Evolutionary conservation across 2,888 invertebrate genomes (phyloP), one percentile per base, ranked within the genome.

Genomic region (Spodoptera exigua): DNA sequence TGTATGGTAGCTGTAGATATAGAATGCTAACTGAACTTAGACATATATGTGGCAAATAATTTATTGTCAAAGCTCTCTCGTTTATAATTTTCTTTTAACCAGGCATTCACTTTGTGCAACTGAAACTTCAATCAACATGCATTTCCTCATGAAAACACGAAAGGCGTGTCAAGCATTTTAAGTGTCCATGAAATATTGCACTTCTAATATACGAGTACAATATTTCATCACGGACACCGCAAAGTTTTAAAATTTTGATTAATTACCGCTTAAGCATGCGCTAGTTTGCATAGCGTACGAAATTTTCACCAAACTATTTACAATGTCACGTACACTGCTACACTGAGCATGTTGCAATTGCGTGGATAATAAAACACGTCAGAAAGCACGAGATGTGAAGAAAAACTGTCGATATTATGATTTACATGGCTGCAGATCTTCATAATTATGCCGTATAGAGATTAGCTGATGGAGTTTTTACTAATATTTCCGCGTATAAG

Each of bases 351-450:
- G 32, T 43, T 34, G 3, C n/a, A 35, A 47, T 66, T 47, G 62
- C 61, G 69, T 74, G 69, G 48, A 18, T 40, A 58, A 16, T 41
- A 35, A 39, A 63, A 35, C 40, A 36, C 14, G 2, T 5, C 17
- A 32, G 17, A 59, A 18, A 5, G 39, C 72, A 74, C 72, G 75
- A 75, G 46, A 74, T 66, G 47, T 10, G 32, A 35, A 48, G 53
- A 63, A 75, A 63, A 70, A 60, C 44, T 43, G 43, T 46, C 45
- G 16, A 43, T 52, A 64, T 57, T 48, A 48, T 65, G 39, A 71
- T 61, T 57, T 11, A 63, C 61, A 60, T 69, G 59, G 43, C 59
- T 27, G 57, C 48, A 34, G 54, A 74, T 74, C 62, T 55, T 69
- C 57, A 62, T 64, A 64, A 60, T 70, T 59, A 67, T 40, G 27